Evolutionary conservation across 2,113 vertebrate genomes (phyloP), one percentile per base, ranked within the genome.

Genomic region (Corythornis cristatus): DNA sequence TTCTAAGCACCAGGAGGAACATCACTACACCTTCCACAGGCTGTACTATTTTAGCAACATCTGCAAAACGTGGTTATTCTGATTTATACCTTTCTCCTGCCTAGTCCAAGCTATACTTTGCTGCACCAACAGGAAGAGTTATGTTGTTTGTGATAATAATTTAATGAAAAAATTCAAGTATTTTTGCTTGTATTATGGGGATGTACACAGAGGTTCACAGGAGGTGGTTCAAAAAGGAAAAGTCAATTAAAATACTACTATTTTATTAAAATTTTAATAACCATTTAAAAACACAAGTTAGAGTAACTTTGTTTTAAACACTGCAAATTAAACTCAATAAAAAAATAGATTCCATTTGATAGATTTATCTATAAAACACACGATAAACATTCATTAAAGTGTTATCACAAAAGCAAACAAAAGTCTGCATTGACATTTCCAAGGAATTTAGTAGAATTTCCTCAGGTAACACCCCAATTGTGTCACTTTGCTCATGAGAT

Each of bases 331-430:
- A 91, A 89, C 58, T 68, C 46, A 78, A 88, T 96, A 98, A 72
- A 97, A 98, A 98, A 98, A 97, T 96, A 98, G 62, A 83, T 78
- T 48, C 51, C 79, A 73, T 94, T 94, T 96, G 90, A 92, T 71
- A 95, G 54, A 92, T 83, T 76, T 71, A 19, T 50, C 91, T 61
- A 85, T 92, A 95, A 67, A 95, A 67, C 80, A 89, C 50, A 93
- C 76, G 64, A 81, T 53, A 92, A 57, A 93, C 25, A 89, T 66
- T 74, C 60, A 60, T 42, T 35, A 61, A 90, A 91, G 60, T 50
- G 54, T 89, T 88, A 94, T 67, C 72, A 96, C 76, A 81, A 94
- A 92, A 58, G 87, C 76, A 83, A 78, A 94, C 25, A 83, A 45
- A 93, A 83, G 29, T 46, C 43, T 40, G 57, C 29, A 86, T 77